Base-by-base conservation (phyloP, 2,888 invertebrate species). In the Rotaria magnacalcarata region DNA sequence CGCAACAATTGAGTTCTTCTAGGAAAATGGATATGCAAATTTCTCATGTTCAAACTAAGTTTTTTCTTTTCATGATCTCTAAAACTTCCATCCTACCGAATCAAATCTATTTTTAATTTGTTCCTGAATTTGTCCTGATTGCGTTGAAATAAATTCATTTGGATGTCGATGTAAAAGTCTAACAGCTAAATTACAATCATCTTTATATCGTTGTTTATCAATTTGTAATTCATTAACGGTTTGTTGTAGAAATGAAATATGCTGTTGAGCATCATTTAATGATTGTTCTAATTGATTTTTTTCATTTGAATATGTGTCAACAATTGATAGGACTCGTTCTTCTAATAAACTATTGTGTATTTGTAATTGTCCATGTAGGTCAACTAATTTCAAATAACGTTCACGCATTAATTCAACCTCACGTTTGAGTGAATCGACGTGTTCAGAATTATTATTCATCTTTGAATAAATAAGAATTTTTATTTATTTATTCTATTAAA, bases 171-270 rank as follows among this genome's bases (percentile, higher is more conserved):
- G 80, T n/a, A 80, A 80, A 47, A 80, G 47, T 47, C 80, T 24
- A 24, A 80, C 80, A 47, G 80, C 80, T 80, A 80, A 47, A 80
- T 80, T 80, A 47, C 80, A 80, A 47, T 80, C 80, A 80, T 80
- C 47, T 47, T 80, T 80, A 80, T 47, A 47, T 80, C 80, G 43
- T 80, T 47, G 47, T 80, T 80, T 80, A 24, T 80, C 80, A 47
- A n/a, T 10, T 80, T 80, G 24, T 47, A 80, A 47, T 80, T 80
- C 80, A 47, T 80, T 80, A 5, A 80, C 16, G 24, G 80, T 47
- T 24, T 24, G n/a, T 80, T 80, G 10, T 47, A 80, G 47, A n/a
- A 21, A 24, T 5, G 2, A 24, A 47, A 80, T 47, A 47, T 80
- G 10, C 11, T 80, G 24, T n/a, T 43, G 24, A 24, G 47, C 47